phyloP scores from a whole-genome alignment of 1,140 invertebrate genomes.

The Zophobas atratus region DNA sequence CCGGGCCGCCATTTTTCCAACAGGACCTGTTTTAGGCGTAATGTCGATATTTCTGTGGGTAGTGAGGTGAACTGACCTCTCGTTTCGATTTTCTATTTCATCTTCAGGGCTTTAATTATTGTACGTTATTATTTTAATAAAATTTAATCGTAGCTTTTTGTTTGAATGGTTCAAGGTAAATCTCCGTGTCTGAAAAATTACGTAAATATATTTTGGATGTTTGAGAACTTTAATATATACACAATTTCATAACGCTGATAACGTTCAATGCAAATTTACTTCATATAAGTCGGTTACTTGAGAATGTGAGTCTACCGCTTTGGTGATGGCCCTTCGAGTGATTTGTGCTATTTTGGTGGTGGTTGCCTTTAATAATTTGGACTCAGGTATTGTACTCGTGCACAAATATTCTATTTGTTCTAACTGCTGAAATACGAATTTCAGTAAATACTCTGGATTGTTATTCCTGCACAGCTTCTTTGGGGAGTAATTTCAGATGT shows the following conservation, averaged over 20 bases:
- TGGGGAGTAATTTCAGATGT: conserved; percentile 42
- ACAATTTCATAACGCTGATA: neutral
- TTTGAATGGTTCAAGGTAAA: neutral
- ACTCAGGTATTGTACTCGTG: neutral
- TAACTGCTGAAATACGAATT: neutral
- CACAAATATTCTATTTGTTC: neutral
- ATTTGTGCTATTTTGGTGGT: conserved; percentile 13
- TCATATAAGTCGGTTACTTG: neutral
- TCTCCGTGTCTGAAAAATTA: neutral
- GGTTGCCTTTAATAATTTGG: neutral
- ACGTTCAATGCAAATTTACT: conserved; percentile 23
- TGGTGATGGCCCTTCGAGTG: conserved; percentile 33
- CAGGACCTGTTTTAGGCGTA: neutral
- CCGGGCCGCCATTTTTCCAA: neutral
- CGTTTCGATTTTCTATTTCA: neutral
- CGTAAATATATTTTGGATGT: neutral
- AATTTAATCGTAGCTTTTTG: neutral
- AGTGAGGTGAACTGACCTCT: conserved; percentile 1
- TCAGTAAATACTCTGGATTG: conserved; percentile 33
- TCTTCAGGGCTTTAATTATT: neutral
- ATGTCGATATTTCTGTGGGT: neutral
- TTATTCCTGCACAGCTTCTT: conserved; percentile 46
- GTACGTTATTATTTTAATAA: neutral
- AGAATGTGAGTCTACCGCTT: neutral
- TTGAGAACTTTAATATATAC: neutral